Evolutionary conservation across 2,888 invertebrate species (phyloP), one percentile per base, ranked within the genome.

Genomic region (Mimumesa dahlbomi): DNA sequence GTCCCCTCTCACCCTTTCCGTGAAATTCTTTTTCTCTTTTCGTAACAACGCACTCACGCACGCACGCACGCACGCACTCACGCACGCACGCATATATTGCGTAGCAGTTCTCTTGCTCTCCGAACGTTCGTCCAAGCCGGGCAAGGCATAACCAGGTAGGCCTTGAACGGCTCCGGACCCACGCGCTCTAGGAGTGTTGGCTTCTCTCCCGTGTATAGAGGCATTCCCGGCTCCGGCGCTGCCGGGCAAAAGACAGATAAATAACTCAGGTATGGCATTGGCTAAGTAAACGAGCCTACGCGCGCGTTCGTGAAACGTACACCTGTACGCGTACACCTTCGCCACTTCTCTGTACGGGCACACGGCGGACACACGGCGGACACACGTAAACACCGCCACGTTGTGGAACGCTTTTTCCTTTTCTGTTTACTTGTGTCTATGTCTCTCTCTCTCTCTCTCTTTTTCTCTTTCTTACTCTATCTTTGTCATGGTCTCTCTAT

Each of bases 101-200:
- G 68, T 67, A 76, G 71, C 59, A 45, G 46, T n/a, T n/a, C n/a
- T n/a, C n/a, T n/a, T n/a, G n/a, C n/a, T n/a, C 11, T 16, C 42
- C 36, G 16, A 19, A 14, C 81, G 80, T 67, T 77, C 65, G 72
- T 75, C 71, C 72, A 58, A 79, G 73, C 72, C n/a, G n/a, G n/a
- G n/a, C n/a, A n/a, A n/a, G 72, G 81, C 81, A 82, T 82, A 83
- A 82, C 77, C 86, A 84, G 80, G 87, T 84, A 88, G 88, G 84
- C 88, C 88, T 88, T 88, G 88, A 88, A 87, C 84, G 82, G 79
- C 84, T 79, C 83, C 83, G 85, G 87, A 87, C 87, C 87, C 87
- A 87, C 88, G 87, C 72, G 67, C 75, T 77, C 72, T 77, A 69
- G 69, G 69, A 74, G 72, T 76, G 76, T 76, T 69, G 76, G 65